Conservation (phyloP, 2,888 invertebrate species). For the Macropis europaea region DNA sequence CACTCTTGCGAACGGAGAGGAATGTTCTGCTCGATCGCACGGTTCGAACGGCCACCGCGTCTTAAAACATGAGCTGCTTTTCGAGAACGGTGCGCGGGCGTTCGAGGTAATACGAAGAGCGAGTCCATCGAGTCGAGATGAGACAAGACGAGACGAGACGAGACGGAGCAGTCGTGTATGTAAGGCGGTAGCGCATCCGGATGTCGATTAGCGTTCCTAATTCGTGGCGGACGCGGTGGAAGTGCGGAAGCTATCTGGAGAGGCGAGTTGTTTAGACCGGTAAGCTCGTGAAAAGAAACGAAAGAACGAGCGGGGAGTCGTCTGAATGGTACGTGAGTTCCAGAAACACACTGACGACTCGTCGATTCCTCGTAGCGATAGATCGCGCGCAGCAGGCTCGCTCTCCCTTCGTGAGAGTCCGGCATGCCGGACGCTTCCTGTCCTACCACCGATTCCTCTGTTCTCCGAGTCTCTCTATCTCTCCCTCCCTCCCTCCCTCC, state of each 20-base stretch:
- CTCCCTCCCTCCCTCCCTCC: neutral
- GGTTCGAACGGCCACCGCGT: too few species aligned
- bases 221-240: neutral
- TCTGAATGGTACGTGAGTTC: slow-evolving; percentile 71
- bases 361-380: slow-evolving; percentile 65
- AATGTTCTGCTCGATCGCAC: too few species aligned
- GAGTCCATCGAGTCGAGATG: too few species aligned
- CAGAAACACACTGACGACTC: slow-evolving; percentile 74
- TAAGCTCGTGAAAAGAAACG: slow-evolving; percentile 31
- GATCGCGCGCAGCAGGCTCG: slow-evolving; percentile 26
- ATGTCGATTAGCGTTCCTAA: neutral
- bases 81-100: too few species aligned
- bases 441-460: slow-evolving; percentile 42
- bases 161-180: too few species aligned
- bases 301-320: slow-evolving; percentile 45
- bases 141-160: too few species aligned
- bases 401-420: slow-evolving; percentile 55
- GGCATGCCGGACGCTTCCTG: slow-evolving; percentile 62
- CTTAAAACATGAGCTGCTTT: too few species aligned
- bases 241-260: neutral
- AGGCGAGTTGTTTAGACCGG: slow-evolving; percentile 23
- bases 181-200: too few species aligned
- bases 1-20: too few species aligned
- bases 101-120: neutral
- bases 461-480: too few species aligned